A percentile compares a stretch with the other conserved stretches of the same genome.
Evolutionary conservation across 2,797 vertebrate species (phyloP).

Genomic region (Acrossocheilus fasciatus): DNA sequence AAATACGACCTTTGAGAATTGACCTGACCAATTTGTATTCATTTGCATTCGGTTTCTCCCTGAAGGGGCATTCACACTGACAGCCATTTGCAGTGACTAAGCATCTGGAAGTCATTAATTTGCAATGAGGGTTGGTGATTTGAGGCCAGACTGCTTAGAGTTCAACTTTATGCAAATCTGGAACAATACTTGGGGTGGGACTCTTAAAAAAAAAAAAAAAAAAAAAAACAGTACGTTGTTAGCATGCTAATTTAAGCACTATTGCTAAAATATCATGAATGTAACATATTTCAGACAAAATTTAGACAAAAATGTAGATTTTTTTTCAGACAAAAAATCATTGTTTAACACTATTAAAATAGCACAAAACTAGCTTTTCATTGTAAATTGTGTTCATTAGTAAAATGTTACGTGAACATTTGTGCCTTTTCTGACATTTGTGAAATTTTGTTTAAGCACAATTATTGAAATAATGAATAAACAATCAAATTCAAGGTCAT

Average conservation of each 20-base stretch:
- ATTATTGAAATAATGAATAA: background rate
- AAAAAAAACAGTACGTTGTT: background rate
- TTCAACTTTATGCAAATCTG: slow-evolving; percentile 11
- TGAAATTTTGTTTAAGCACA: slow-evolving; percentile 13
- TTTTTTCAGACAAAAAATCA: background rate
- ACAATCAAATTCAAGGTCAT: slow-evolving; percentile 14
- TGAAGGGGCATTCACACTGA: slow-evolving; percentile 14
- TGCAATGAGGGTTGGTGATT: slow-evolving; percentile 9
- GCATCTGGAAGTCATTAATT: slow-evolving; percentile 10
- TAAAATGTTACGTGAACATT: background rate
- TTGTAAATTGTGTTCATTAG: background rate
- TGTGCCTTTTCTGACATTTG: slow-evolving; percentile 26
- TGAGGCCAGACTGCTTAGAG: slow-evolving; percentile 2
- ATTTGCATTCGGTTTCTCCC: background rate
- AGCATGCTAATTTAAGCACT: background rate
- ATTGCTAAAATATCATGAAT: background rate
- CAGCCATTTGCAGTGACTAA: background rate
- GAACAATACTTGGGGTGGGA: background rate
- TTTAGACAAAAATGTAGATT: slow-evolving; percentile 12
- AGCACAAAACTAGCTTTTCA: background rate
- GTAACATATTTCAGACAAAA: background rate
- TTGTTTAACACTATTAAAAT: background rate
- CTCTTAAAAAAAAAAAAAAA: background rate
- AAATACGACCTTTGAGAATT: slow-evolving; percentile 22
- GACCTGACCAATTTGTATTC: background rate